phyloP scores from a whole-genome alignment of 2,888 invertebrate genomes.

The Hemithea aestivaria region DNA sequence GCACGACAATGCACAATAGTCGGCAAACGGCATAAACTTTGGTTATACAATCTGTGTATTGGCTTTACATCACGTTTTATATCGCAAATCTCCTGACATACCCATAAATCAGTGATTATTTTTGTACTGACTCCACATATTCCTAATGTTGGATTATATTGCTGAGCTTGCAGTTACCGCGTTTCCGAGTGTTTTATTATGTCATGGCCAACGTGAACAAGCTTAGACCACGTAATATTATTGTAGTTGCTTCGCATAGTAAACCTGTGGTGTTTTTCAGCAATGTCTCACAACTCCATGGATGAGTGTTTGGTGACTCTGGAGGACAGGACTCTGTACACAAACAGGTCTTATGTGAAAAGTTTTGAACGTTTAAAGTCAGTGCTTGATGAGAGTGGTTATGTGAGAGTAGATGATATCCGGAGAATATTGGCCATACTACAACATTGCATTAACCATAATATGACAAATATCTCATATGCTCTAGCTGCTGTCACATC shows the following conservation, averaged over 20 bases:
- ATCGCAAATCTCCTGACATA: too few relatives aligned
- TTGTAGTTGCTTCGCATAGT: too few relatives aligned
- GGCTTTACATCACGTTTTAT: too few relatives aligned
- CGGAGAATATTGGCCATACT: slow-evolving; percentile 2
- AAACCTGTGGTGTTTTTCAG: too few relatives aligned
- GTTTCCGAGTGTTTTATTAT: too few relatives aligned
- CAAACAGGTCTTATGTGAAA: neutral
- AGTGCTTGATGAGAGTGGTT: neutral
- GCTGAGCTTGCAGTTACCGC: too few relatives aligned
- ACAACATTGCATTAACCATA: slow-evolving; percentile 31
- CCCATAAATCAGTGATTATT: too few relatives aligned
- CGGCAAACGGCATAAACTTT: neutral
- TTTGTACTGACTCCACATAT: too few relatives aligned
- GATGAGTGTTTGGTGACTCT: slow-evolving; percentile 2
- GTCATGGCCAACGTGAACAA: too few relatives aligned
- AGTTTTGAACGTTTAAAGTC: slow-evolving; percentile 3
- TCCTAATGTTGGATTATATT: too few relatives aligned
- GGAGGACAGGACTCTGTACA: slow-evolving; percentile 3
- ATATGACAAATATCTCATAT: slow-evolving; percentile 39
- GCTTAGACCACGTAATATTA: too few relatives aligned
- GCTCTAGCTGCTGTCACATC: slow-evolving; percentile 40
- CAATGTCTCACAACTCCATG: neutral
- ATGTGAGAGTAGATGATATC: slow-evolving; percentile 2
- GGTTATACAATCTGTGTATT: too few relatives aligned
- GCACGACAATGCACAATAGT: slow-evolving; percentile 5